Percentiles rank a stretch among this genome's conserved stretches.
These are phyloP conservation scores for Procambarus virginalis DNA, from an alignment of 1,140 invertebrate genomes.

Conservation along the genomic window DNA sequence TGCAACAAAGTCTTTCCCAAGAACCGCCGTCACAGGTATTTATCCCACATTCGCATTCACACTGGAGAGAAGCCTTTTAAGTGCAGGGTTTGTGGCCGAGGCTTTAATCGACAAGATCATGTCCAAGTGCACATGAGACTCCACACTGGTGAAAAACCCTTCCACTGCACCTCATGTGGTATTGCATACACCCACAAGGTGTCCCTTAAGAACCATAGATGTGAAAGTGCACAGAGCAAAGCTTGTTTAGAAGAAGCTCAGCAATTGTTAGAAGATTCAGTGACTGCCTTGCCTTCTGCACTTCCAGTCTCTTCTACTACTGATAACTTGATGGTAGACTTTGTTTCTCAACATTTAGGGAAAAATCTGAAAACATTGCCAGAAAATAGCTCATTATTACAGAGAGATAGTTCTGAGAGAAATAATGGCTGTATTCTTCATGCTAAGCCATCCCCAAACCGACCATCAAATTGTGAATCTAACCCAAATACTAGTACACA, in stretches of 20 bases:
- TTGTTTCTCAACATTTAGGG: neutral
- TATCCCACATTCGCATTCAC: conserved; percentile 44
- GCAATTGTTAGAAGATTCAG: neutral
- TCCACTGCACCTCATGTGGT: conserved; percentile 25
- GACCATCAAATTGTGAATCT: neutral
- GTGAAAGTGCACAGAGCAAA: neutral
- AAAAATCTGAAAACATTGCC: too few species aligned
- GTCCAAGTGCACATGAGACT: conserved; percentile 59
- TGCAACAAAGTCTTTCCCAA: conserved; percentile 26
- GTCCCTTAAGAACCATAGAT: conserved; percentile 38
- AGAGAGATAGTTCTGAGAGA: neutral
- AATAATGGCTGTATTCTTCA: neutral
- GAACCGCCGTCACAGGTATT: conserved; percentile 40
- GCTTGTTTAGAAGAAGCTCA: neutral
- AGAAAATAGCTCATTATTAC: too few species aligned
- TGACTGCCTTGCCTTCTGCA: neutral
- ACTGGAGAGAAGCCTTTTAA: conserved; percentile 43
- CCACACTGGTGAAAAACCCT: conserved; percentile 50
- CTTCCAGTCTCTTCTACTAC: neutral
- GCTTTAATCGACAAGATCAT: conserved; percentile 51
- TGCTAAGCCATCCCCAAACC: neutral
- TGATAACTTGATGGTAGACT: neutral
- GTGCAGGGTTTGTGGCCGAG: conserved; percentile 41
- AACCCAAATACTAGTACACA: neutral
- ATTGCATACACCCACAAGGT: conserved; percentile 40